A percentile compares a stretch with the other conserved stretches of the same genome.
Conservation (phyloP, 2,888 invertebrate genomes). For the Sepiola atlantica region DNA sequence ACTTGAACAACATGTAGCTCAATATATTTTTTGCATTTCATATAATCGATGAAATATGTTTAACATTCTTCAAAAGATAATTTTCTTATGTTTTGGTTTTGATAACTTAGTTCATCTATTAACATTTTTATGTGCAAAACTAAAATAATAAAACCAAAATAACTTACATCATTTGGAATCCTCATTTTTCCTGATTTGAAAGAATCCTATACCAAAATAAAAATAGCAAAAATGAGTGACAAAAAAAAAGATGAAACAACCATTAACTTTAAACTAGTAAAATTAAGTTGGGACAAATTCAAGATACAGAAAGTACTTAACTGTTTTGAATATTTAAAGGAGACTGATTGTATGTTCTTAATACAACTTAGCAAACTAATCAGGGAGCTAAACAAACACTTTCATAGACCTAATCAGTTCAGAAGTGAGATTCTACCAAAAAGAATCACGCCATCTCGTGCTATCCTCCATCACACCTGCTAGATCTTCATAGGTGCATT, state of each 20-base stretch:
- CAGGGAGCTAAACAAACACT: too few species aligned
- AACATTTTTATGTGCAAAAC: not conserved
- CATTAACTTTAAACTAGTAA: not conserved
- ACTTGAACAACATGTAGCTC: too few species aligned
- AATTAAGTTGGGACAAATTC: not conserved
- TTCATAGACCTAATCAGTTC: too few species aligned
- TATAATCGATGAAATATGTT: not conserved
- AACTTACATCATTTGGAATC: conserved; percentile 41
- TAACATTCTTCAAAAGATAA: not conserved
- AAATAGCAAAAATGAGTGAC: not conserved
- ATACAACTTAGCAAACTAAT: too few species aligned
- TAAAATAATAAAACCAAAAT: not conserved
- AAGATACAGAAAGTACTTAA: not conserved
- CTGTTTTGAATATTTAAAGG: not conserved
- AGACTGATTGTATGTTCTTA: not conserved
- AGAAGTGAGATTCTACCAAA: too few species aligned
- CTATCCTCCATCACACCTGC: too few species aligned
- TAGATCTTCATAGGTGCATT: too few species aligned
- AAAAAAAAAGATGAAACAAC: not conserved
- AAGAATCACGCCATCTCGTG: too few species aligned
- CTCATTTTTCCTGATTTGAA: conserved; percentile 46
- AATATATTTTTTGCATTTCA: too few species aligned
- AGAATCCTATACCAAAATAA: not conserved
- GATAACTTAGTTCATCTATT: not conserved
- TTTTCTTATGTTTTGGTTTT: not conserved